These are phyloP conservation scores for Sceliomorpha sp. DNA, from an alignment of 2,888 invertebrate genomes.

Conservation along the genomic window DNA sequence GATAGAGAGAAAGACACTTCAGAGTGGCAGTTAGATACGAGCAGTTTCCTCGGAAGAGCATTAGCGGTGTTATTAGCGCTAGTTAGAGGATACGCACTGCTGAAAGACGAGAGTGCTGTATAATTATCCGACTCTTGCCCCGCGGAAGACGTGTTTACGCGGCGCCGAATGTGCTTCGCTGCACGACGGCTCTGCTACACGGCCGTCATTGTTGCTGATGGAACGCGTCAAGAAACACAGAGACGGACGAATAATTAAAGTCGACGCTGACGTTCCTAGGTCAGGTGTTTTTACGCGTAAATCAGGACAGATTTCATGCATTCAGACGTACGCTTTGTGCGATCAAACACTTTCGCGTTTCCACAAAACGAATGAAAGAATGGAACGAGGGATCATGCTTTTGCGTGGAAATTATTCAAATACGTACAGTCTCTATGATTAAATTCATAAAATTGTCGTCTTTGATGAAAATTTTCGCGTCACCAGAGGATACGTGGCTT, in stretches of 20 bases:
- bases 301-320: not conserved
- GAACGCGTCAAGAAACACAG: constrained; percentile 9
- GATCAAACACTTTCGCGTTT: too few relatives aligned
- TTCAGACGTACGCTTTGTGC: constrained; percentile 4
- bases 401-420: too few relatives aligned
- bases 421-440: too few relatives aligned
- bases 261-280: not conserved
- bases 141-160: constrained; percentile 10
- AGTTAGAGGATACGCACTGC: constrained; percentile 70
- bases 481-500: too few relatives aligned
- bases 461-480: too few relatives aligned
- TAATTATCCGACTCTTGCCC: constrained; percentile 65
- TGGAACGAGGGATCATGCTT: too few relatives aligned
- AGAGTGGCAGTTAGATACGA: constrained; percentile 65
- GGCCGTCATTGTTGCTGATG: constrained; percentile 15
- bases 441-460: too few relatives aligned
- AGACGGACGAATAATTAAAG: constrained; percentile 10
- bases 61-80: constrained; percentile 75
- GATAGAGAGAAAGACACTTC: constrained; percentile 18
- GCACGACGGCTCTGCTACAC: not conserved
- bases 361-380: too few relatives aligned
- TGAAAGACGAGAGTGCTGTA: constrained; percentile 70
- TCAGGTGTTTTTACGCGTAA: constrained; percentile 4
- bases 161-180: constrained; percentile 9
- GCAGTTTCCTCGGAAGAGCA: constrained; percentile 72